Percentiles rank a stretch among this genome's conserved stretches.
phyloP scores from a whole-genome alignment of 53 echinoderm and acorn worm genomes.

The Holothuria leucospilota region DNA sequence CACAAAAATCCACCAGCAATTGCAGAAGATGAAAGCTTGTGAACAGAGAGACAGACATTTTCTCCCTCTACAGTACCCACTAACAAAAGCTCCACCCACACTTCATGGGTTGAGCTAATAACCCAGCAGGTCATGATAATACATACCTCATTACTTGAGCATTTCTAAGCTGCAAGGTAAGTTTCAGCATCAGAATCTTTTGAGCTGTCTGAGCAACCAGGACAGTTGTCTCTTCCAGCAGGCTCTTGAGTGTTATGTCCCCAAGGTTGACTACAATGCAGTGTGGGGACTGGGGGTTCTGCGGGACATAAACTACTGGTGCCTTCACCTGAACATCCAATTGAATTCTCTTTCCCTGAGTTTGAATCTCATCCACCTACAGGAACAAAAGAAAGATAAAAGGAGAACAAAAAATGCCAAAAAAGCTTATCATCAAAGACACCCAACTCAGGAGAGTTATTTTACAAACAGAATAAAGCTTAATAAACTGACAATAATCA shows the following conservation, averaged over 20 bases:
- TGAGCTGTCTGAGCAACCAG: conserved; percentile 7
- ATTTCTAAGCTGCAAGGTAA: conserved; percentile 70
- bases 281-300: conserved; percentile 75
- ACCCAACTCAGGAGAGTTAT: too few species aligned
- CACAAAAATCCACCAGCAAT: too few species aligned
- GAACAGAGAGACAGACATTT: too few species aligned
- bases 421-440: too few species aligned
- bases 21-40: too few species aligned
- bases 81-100: too few species aligned
- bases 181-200: conserved; percentile 31
- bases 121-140: background rate
- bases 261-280: conserved; percentile 91
- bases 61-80: too few species aligned
- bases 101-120: too few species aligned
- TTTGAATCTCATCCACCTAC: conserved; percentile 85
- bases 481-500: too few species aligned
- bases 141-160: conserved; percentile 87
- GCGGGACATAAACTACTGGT: conserved; percentile 85
- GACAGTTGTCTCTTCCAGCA: conserved; percentile 65
- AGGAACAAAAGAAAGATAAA: background rate
- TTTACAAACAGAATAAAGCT: too few species aligned
- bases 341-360: conserved; percentile 74
- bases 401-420: background rate
- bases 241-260: conserved; percentile 78
- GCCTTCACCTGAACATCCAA: conserved; percentile 90